phyloP scores from a whole-genome alignment of 2,797 vertebrate genomes.

The Petrocephalus schoutedeni region DNA sequence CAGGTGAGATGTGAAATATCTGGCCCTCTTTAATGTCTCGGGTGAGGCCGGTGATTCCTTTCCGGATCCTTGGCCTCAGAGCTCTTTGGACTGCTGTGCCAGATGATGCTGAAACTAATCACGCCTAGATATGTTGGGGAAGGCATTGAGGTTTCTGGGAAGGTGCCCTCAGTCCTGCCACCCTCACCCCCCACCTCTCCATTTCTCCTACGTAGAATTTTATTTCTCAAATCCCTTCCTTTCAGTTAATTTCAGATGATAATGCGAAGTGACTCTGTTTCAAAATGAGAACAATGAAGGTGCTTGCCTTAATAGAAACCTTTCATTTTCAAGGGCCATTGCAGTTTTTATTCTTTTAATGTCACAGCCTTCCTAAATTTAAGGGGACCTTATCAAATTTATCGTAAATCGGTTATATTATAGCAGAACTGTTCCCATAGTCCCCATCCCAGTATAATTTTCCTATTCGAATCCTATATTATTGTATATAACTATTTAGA shows the following conservation, averaged over 20 bases:
- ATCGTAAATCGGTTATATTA: not conserved
- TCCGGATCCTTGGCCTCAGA: not conserved
- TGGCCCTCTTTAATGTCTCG: not conserved
- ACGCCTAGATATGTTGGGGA: not conserved
- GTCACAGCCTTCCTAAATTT: not conserved
- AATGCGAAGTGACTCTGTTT: not conserved
- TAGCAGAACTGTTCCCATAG: not conserved
- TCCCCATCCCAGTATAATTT: not conserved
- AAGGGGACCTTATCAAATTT: not conserved
- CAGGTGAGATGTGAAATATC: not conserved
- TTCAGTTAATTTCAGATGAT: not conserved
- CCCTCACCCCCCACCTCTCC: not conserved
- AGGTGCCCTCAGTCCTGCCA: not conserved
- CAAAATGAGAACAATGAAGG: not conserved
- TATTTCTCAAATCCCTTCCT: not conserved
- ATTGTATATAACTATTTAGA: not conserved
- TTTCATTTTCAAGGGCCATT: not conserved
- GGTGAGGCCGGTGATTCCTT: not conserved
- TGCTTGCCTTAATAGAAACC: not conserved
- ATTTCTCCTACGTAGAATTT: not conserved
- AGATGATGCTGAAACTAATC: not conserved
- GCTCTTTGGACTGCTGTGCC: not conserved
- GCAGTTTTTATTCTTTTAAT: not conserved
- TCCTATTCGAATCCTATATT: not conserved
- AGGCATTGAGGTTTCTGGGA: not conserved